Conservation (phyloP, 1,140 invertebrate genomes). For the Lordiphosa stackelbergi region DNA sequence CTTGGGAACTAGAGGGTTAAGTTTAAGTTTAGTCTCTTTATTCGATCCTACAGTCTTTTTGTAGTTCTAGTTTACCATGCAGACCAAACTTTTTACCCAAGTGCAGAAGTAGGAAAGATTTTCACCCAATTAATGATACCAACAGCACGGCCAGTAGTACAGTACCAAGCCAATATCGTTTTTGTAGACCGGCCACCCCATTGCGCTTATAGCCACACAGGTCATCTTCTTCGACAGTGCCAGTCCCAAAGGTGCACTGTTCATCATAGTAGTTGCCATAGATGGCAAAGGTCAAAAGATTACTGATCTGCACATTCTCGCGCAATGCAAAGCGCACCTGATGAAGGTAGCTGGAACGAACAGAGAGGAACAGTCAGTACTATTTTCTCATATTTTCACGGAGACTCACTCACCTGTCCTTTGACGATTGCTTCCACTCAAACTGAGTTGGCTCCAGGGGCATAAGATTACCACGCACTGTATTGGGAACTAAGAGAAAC, state of each 20-base stretch:
- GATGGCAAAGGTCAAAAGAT: conserved; percentile 59
- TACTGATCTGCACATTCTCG: conserved; percentile 10
- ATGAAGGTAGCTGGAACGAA: conserved; percentile 25
- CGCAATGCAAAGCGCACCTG: conserved; percentile 28
- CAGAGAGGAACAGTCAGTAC: background rate
- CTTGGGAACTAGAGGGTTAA: no score
- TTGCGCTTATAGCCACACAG: conserved; percentile 24
- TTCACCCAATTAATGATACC: no score
- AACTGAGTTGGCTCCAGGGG: conserved; percentile 54
- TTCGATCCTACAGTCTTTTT: no score
- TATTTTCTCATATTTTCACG: background rate
- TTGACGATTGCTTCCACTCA: conserved; percentile 18
- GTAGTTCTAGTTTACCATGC: no score
- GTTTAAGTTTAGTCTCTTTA: no score
- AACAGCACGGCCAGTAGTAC: conserved; percentile 1
- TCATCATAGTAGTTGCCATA: conserved; percentile 68
- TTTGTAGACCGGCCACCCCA: background rate
- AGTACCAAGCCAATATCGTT: background rate
- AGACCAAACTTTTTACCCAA: no score
- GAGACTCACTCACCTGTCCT: conserved; percentile 21
- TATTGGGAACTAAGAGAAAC: conserved; percentile 49
- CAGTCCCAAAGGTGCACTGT: conserved; percentile 31
- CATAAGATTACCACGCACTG: conserved; percentile 38
- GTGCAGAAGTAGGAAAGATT: no score
- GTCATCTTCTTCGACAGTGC: conserved; percentile 21